These are phyloP conservation scores for Semnornis frantzii DNA, from an alignment of 2,113 vertebrate species.

Conservation along the genomic window DNA sequence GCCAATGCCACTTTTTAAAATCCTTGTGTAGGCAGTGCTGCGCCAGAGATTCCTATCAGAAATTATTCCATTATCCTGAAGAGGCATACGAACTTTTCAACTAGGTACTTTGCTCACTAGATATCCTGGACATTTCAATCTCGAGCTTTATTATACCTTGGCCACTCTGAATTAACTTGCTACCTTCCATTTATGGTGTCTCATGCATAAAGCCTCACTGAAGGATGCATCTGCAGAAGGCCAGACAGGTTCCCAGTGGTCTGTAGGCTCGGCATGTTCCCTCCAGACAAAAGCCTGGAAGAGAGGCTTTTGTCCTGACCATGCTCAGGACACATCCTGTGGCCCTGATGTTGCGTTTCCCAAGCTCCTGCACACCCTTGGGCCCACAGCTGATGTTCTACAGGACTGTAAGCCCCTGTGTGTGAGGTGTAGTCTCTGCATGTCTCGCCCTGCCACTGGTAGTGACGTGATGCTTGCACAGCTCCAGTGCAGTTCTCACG, in stretches of 20 bases:
- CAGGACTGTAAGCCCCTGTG: neutral
- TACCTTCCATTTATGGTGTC: neutral
- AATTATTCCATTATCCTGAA: neutral
- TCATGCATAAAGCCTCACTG: rapidly evolving
- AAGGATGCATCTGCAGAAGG: neutral
- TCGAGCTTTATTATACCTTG: neutral
- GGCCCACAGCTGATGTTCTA: rapidly evolving
- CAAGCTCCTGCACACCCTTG: neutral
- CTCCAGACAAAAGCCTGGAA: neutral
- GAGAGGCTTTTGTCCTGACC: neutral
- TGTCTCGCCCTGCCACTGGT: rapidly evolving
- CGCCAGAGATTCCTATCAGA: neutral
- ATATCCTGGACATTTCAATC: neutral
- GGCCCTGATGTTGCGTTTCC: neutral
- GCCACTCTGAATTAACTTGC: neutral
- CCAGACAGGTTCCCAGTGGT: neutral
- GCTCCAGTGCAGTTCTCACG: rapidly evolving
- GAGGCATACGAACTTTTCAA: neutral
- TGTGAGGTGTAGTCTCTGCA: rapidly evolving
- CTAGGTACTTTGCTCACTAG: neutral
- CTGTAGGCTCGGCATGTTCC: neutral
- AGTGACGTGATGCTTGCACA: rapidly evolving
- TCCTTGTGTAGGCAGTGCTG: neutral
- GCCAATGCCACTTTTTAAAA: neutral
- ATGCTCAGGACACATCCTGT: rapidly evolving